These are phyloP conservation scores for Lithobates sylvaticus DNA, from an alignment of 2,797 vertebrate species.

Conservation along the genomic window DNA sequence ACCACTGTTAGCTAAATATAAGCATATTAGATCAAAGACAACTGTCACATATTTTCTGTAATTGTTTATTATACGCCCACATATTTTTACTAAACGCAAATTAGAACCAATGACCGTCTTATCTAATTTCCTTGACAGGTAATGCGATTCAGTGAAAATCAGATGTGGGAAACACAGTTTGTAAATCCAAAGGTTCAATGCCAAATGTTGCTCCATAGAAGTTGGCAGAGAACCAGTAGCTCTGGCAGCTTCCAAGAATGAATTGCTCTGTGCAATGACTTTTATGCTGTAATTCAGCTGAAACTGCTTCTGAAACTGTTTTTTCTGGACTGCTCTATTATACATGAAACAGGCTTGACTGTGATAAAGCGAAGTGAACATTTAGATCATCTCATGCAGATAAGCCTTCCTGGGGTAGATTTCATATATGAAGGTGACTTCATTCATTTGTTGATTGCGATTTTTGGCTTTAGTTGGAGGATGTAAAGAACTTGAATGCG, in stretches of 20 bases:
- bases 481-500: constrained; percentile 54
- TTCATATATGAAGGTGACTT: constrained; percentile 48
- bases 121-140: constrained; percentile 52
- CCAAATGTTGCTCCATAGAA: constrained; percentile 57
- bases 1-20: constrained; percentile 7
- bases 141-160: constrained; percentile 54
- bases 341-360: constrained; percentile 51
- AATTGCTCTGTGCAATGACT: constrained; percentile 55
- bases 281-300: constrained; percentile 54
- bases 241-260: constrained; percentile 48
- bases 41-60: constrained; percentile 9
- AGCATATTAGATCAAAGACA: neutral
- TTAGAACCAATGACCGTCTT: constrained; percentile 50
- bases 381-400: constrained; percentile 48
- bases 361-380: constrained; percentile 47
- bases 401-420: constrained; percentile 38
- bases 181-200: constrained; percentile 44
- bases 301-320: constrained; percentile 59
- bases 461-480: constrained; percentile 44
- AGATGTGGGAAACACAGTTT: constrained; percentile 50
- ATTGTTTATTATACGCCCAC: constrained; percentile 46
- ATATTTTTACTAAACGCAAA: constrained; percentile 40
- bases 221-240: constrained; percentile 42
- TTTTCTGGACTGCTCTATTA: constrained; percentile 39
- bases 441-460: constrained; percentile 53